Evolutionary conservation across 2,888 invertebrate species (phyloP).

Genomic region (Nomada flava): DNA sequence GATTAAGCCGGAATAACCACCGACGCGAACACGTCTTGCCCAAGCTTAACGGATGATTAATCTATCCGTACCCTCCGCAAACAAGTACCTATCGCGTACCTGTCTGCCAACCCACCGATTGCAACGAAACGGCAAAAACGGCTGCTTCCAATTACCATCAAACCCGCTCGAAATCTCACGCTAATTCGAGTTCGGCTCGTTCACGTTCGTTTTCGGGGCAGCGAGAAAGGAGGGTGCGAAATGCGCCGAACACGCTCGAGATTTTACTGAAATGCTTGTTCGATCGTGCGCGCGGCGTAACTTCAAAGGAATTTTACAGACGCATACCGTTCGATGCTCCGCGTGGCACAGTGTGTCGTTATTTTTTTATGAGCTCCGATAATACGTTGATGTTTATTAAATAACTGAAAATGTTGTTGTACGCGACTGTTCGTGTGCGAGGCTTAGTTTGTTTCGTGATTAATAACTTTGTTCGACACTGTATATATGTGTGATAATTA

Average conservation of each 20-base stretch:
- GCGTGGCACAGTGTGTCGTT: not conserved
- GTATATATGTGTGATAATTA: not conserved
- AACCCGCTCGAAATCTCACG: conserved; percentile 68
- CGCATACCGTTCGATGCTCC: not conserved
- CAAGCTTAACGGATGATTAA: conserved; percentile 81
- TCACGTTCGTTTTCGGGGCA: conserved; percentile 44
- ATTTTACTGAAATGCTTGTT: conserved; percentile 19
- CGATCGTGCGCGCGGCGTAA: conserved; percentile 15
- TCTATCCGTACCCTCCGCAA: conserved; percentile 79
- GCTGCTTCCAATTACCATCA: conserved; percentile 71
- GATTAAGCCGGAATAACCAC: conserved; percentile 77
- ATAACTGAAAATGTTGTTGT: not conserved
- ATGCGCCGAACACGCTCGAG: conserved; percentile 13
- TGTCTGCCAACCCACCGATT: conserved; percentile 52
- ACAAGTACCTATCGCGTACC: conserved; percentile 69
- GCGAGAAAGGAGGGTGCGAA: conserved; percentile 31
- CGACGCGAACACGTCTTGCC: conserved; percentile 76
- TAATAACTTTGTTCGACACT: not conserved
- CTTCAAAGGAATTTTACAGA: conserved; percentile 29
- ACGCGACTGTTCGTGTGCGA: not conserved
- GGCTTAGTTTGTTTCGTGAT: not conserved
- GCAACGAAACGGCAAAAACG: conserved; percentile 69
- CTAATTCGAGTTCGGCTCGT: conserved; percentile 63
- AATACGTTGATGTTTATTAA: not conserved
- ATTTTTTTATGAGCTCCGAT: not conserved